Conservation (phyloP, 2,113 vertebrate genomes). For the Nannospalax galili region DNA sequence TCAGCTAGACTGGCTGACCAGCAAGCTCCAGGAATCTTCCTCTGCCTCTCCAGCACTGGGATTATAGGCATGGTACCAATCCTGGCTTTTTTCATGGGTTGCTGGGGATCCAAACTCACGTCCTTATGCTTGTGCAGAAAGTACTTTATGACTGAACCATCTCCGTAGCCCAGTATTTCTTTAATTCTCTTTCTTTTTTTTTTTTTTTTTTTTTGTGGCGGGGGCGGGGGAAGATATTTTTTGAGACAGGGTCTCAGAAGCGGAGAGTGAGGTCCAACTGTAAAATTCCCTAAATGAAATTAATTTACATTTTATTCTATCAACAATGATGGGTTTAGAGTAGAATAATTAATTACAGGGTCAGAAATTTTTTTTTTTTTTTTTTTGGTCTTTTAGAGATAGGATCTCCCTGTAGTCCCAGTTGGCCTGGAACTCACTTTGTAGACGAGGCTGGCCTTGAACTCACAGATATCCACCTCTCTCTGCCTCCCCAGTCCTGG, state of each 20-base stretch:
- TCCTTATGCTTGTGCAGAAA: not conserved
- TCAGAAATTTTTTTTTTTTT: constrained; percentile 53
- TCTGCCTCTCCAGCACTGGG: not conserved
- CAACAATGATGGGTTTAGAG: not conserved
- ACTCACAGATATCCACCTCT: too few relatives aligned
- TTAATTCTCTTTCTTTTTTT: too few relatives aligned
- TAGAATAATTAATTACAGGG: not conserved
- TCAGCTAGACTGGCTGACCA: not conserved
- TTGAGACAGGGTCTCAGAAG: not conserved
- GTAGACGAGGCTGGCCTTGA: too few relatives aligned
- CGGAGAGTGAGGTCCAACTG: not conserved
- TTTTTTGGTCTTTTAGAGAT: too few relatives aligned
- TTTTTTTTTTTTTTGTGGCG: too few relatives aligned
- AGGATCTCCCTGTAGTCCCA: too few relatives aligned
- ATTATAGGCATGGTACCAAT: not conserved
- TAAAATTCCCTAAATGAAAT: constrained; percentile 11
- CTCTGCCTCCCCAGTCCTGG: too few relatives aligned
- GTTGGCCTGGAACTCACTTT: too few relatives aligned
- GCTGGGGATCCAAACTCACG: not conserved
- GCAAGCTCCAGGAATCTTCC: not conserved
- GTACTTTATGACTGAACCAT: not conserved
- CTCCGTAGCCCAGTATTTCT: not conserved
- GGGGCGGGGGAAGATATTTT: not conserved
- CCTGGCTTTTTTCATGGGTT: not conserved
- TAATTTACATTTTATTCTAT: not conserved